Percentiles rank a stretch among this genome's conserved stretches.
These are phyloP conservation scores for Arrhopalites spinosus DNA, from an alignment of 2,888 invertebrate species.

Conservation along the genomic window DNA sequence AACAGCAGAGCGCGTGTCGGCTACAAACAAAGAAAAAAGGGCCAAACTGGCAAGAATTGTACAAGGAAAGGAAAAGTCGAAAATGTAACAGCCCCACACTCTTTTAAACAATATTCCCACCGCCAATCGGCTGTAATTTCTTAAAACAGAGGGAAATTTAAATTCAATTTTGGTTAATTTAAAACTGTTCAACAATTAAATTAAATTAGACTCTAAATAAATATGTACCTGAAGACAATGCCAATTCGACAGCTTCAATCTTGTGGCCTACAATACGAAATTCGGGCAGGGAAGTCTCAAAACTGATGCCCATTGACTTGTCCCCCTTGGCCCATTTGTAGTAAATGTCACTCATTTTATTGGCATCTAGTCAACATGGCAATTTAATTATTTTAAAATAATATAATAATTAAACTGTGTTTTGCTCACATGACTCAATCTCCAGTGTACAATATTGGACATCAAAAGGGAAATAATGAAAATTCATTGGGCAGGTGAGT, in stretches of 20 bases:
- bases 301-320: neutral
- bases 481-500: conserved; percentile 3
- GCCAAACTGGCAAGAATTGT: neutral
- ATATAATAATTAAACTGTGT: neutral
- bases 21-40: neutral
- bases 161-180: neutral
- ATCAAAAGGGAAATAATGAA: conserved; percentile 17
- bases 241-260: neutral
- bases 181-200: neutral
- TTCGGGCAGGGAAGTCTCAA: neutral
- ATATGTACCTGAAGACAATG: neutral
- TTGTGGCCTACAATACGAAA: neutral
- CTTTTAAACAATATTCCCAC: neutral
- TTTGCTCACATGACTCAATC: conserved; percentile 2
- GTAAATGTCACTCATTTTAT: neutral
- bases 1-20: neutral
- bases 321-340: neutral
- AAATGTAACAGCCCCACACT: neutral
- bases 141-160: neutral
- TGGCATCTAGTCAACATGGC: neutral
- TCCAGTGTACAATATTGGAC: neutral
- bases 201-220: neutral
- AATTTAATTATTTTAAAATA: neutral
- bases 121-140: neutral
- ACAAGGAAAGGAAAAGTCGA: neutral